Percentiles rank a stretch among this genome's conserved stretches.
phyloP scores from a whole-genome alignment of 2,113 vertebrate species.

The Illadopsis cleaveri region DNA sequence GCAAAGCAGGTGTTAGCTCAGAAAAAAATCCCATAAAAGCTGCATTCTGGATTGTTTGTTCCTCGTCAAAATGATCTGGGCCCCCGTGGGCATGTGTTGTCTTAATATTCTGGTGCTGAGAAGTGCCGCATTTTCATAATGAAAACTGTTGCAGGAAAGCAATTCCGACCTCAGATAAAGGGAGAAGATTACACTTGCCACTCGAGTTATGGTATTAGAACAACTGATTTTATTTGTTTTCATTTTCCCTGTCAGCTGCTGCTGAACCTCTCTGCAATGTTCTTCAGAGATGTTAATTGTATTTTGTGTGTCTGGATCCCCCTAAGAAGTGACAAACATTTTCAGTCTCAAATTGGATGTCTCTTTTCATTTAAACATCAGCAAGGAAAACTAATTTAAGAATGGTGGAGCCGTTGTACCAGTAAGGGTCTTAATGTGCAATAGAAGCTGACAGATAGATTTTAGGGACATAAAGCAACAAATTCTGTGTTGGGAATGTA shows the following conservation, averaged over 20 bases:
- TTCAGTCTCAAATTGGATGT: conserved; percentile 69
- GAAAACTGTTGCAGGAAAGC: conserved; percentile 62
- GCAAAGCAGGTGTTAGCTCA: conserved; percentile 64
- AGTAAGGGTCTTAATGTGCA: not conserved
- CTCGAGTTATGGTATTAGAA: conserved; percentile 61
- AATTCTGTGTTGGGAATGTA: not conserved
- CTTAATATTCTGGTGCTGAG: conserved; percentile 58
- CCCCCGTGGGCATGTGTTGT: conserved; percentile 54
- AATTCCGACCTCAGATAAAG: conserved; percentile 57
- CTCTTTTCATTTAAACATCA: conserved; percentile 69
- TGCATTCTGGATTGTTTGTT: conserved; percentile 59
- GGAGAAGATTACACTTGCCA: conserved; percentile 62
- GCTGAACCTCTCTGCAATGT: conserved; percentile 13
- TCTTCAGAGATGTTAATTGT: conserved; percentile 60
- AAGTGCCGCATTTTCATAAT: conserved; percentile 57
- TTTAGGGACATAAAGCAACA: conserved; percentile 9
- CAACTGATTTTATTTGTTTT: conserved; percentile 71
- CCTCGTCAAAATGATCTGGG: conserved; percentile 48
- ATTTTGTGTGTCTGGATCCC: conserved; percentile 55
- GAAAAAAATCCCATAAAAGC: conserved; percentile 19
- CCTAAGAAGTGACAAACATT: conserved; percentile 62
- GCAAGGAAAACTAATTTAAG: conserved; percentile 58
- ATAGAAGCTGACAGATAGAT: conserved; percentile 46
- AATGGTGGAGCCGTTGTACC: not conserved
- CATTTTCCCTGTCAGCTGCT: conserved; percentile 65